Conservation (phyloP, 2,797 vertebrate genomes). For the Mergus octosetaceus region DNA sequence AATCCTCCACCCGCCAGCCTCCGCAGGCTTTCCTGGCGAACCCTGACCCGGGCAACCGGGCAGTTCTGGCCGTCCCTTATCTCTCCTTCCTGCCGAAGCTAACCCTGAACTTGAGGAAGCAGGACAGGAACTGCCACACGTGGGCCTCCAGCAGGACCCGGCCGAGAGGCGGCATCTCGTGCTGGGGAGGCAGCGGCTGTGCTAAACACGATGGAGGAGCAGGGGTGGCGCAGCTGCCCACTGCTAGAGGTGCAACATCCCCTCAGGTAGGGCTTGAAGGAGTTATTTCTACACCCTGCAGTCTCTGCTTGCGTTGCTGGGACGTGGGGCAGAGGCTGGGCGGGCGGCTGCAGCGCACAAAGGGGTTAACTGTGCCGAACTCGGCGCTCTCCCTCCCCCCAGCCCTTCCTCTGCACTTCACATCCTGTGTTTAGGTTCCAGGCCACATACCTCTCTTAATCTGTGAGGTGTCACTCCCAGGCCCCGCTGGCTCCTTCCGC, state of each 20-base stretch:
- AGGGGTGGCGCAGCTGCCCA: neutral
- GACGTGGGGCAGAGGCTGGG: neutral
- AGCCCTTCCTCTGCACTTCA: constrained; percentile 71
- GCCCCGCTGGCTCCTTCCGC: constrained; percentile 72
- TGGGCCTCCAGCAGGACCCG: neutral
- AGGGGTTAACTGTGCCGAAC: constrained; percentile 72
- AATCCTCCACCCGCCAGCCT: accelerated
- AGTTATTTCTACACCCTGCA: neutral
- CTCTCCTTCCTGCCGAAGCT: constrained; percentile 43
- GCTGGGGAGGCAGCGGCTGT: neutral
- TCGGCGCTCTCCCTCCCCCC: constrained; percentile 50
- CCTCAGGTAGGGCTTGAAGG: neutral
- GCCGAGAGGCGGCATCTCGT: neutral
- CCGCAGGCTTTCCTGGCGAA: neutral
- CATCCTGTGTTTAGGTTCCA: constrained; percentile 83
- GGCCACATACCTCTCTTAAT: constrained; percentile 81
- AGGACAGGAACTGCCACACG: constrained; percentile 2
- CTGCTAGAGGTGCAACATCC: neutral
- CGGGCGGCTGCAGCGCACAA: neutral
- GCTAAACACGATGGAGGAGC: accelerated
- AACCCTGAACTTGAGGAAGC: constrained; percentile 34
- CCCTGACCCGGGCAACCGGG: neutral
- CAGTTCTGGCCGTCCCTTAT: constrained; percentile 49
- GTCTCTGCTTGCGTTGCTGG: neutral
- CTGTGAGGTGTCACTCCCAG: constrained; percentile 71